Conservation (phyloP, 2,888 invertebrate genomes). For the Yponomeuta malinellus region DNA sequence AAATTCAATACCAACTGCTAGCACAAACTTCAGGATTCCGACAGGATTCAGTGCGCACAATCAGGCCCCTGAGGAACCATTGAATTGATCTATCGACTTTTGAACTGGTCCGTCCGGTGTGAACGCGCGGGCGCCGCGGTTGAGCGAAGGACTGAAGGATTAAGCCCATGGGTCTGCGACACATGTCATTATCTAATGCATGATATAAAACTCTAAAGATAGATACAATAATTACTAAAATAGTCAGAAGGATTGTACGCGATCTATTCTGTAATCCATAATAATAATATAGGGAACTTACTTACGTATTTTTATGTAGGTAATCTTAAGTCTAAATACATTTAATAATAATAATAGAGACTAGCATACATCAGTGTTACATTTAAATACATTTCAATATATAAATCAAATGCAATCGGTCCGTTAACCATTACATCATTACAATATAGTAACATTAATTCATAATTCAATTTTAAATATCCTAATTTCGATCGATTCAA, state of each 20-base stretch:
- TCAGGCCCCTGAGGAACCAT: background rate
- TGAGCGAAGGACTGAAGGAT: background rate
- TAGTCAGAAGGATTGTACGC: slow-evolving; percentile 43
- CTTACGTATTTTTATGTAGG: slow-evolving; percentile 38
- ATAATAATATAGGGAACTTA: slow-evolving; percentile 40
- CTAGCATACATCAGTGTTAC: slow-evolving; percentile 68
- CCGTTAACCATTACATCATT: slow-evolving; percentile 30
- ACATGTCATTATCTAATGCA: background rate
- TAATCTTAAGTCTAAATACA: slow-evolving; percentile 45
- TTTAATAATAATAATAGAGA: slow-evolving; percentile 62
- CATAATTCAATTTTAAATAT: slow-evolving; percentile 18
- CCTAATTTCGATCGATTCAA: slow-evolving; percentile 29
- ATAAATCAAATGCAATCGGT: slow-evolving; percentile 32
- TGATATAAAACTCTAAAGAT: slow-evolving; percentile 35
- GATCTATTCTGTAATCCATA: slow-evolving; percentile 28
- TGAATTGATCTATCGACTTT: background rate
- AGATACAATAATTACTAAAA: slow-evolving; percentile 47
- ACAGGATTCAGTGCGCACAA: background rate
- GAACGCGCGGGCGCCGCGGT: background rate
- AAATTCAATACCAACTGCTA: too few relatives aligned
- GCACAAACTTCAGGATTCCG: too few relatives aligned
- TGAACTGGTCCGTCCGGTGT: background rate
- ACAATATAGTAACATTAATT: slow-evolving; percentile 13
- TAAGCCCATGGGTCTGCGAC: background rate
- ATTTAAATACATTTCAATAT: slow-evolving; percentile 47